These are phyloP conservation scores for Tachysurus fulvidraco DNA, from an alignment of 2,113 vertebrate species.

Conservation along the genomic window DNA sequence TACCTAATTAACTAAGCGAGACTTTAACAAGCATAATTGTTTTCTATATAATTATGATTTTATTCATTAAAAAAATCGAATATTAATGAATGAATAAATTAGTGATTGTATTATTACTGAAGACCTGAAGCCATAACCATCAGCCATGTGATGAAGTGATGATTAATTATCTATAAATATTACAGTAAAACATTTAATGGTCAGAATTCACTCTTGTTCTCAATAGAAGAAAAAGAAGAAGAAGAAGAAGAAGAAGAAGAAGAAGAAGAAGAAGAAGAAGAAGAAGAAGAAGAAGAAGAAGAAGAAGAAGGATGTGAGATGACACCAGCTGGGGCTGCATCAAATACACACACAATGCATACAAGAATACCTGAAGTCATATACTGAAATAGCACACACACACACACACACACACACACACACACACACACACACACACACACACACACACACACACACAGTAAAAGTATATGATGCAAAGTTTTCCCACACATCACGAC, in stretches of 20 bases:
- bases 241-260: too few species aligned
- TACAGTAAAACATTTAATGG: neutral
- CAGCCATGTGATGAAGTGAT: too few species aligned
- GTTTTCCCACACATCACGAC: neutral
- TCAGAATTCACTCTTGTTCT: neutral
- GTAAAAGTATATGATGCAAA: neutral
- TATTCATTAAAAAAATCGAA: too few species aligned
- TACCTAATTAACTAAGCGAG: too few species aligned
- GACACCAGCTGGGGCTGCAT: conserved; percentile 12
- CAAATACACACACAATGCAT: conserved; percentile 19
- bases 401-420: neutral
- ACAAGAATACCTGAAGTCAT: neutral
- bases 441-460: neutral
- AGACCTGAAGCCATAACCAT: too few species aligned
- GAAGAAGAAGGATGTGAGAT: neutral
- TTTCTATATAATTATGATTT: too few species aligned
- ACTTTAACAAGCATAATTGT: too few species aligned
- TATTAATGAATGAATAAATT: too few species aligned
- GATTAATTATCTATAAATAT: too few species aligned
- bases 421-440: neutral
- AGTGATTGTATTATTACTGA: too few species aligned
- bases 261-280: too few species aligned
- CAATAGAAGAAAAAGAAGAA: neutral
- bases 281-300: too few species aligned
- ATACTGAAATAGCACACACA: neutral